phyloP scores from a whole-genome alignment of 2,113 vertebrate species.

The Holacanthus passer region DNA sequence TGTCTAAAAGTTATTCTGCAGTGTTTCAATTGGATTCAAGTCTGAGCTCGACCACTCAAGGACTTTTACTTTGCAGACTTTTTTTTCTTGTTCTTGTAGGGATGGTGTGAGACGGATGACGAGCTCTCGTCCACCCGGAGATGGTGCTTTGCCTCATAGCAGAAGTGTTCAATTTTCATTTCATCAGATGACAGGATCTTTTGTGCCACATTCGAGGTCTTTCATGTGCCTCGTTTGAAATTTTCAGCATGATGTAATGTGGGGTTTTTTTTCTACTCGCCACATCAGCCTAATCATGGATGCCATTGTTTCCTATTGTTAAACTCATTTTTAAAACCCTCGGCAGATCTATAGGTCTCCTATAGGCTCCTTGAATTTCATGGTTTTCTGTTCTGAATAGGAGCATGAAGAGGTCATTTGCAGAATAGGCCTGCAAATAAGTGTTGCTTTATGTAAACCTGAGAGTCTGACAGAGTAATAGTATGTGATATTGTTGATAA shows the following conservation, averaged over 20 bases:
- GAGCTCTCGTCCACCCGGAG: neutral
- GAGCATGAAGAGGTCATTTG: neutral
- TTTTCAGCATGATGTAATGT: neutral
- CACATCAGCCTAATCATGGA: neutral
- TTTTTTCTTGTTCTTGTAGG: neutral
- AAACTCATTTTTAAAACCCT: neutral
- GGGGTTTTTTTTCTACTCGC: neutral
- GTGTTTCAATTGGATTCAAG: conserved; percentile 5
- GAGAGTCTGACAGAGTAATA: neutral
- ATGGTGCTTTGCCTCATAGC: conserved; percentile 1
- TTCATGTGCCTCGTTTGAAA: conserved; percentile 23
- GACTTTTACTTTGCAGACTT: neutral
- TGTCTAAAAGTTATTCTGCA: conserved; percentile 20
- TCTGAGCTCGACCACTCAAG: conserved; percentile 7
- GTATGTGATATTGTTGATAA: neutral
- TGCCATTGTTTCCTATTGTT: neutral
- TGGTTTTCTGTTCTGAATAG: conserved; percentile 8
- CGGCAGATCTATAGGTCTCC: neutral
- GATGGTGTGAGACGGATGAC: neutral
- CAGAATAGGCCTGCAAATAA: neutral
- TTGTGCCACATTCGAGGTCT: neutral
- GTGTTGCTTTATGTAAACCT: neutral
- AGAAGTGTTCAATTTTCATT: conserved; percentile 40
- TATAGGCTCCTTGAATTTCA: neutral
- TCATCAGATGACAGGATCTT: conserved; percentile 21